These are phyloP conservation scores for Alces alces DNA, from an alignment of 2,113 vertebrate genomes.

Conservation along the genomic window DNA sequence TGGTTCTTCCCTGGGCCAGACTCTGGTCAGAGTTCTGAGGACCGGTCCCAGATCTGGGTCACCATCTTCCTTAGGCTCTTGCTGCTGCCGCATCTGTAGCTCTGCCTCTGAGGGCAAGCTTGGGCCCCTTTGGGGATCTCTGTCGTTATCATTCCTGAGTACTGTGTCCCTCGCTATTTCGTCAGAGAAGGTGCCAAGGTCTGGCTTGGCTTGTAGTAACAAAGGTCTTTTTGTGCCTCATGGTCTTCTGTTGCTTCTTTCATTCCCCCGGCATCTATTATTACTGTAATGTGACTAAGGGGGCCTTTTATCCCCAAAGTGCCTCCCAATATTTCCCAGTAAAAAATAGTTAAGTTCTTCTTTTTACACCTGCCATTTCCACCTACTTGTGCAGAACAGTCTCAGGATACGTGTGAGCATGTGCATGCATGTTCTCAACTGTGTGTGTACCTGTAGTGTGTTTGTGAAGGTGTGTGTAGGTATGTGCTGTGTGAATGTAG, in stretches of 20 bases:
- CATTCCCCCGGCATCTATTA: background rate
- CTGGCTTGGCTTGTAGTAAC: background rate
- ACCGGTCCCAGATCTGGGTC: background rate
- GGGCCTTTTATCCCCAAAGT: background rate
- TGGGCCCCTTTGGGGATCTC: background rate
- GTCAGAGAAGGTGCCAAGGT: conserved; percentile 22
- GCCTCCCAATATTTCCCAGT: background rate
- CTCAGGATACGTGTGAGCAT: background rate
- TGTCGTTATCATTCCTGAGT: background rate
- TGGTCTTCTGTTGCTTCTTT: background rate
- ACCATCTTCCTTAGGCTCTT: fast-evolving
- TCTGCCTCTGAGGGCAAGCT: background rate
- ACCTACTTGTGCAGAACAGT: background rate
- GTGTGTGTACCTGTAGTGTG: background rate
- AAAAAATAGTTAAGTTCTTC: background rate
- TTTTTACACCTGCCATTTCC: background rate
- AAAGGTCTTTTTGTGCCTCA: background rate
- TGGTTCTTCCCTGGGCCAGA: background rate
- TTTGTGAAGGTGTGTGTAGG: background rate
- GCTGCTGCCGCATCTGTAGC: fast-evolving
- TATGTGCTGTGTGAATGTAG: fast-evolving
- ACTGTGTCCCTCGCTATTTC: background rate
- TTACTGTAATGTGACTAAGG: background rate
- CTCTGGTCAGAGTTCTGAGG: no score
- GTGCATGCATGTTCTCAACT: fast-evolving